Evolutionary conservation across 2,797 vertebrate species (phyloP), one percentile per base, ranked within the genome.

Genomic region (Halcyon smyrnensis): DNA sequence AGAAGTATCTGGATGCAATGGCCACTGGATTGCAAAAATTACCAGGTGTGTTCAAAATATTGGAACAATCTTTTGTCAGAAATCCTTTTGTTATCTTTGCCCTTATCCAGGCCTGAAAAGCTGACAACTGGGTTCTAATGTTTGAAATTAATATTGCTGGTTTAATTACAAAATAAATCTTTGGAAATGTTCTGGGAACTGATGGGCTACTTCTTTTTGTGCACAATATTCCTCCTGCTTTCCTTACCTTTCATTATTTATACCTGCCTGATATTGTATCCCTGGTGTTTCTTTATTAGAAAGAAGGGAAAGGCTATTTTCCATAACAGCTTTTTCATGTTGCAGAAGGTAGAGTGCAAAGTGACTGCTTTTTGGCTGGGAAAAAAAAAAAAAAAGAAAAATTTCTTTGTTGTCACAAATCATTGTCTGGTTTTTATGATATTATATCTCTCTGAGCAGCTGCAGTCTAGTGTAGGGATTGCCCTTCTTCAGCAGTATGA

Each of bases 81-180:
- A 81, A 83, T 27, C 17, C 15, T 62, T 85, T 39, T 57, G 30
- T 51, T 62, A 84, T 36, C 11, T 90, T 68, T 92, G 37, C 21
- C 34, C 41, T 62, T 43, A 90, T 34, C 46, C 18, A 68, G 63
- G 37, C 32, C 87, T 80, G 48, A 90, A 87, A 91, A 86, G 12
- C 37, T 90, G 83, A 84, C 13, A 64, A 54, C 15, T 80, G 50
- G 6, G 32, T 95, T 96, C 71, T 80, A 87, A 84, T 85, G 59
- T 83, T 89, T 91, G 71, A 90, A 80, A 86, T 51, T 3, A 90
- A 93, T 77, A 71, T 50, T 89, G 18, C 73, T 41, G 8, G 19
- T 73, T 95, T 90, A 50, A 87, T 80, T 94, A 67, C 36, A 34
- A 93, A 89, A 87, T 83, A 91, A 51, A 82, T 89, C 15, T 63